Evolutionary conservation across 2,797 vertebrate species (phyloP).

Genomic region (Chiloscyllium punctatum): DNA sequence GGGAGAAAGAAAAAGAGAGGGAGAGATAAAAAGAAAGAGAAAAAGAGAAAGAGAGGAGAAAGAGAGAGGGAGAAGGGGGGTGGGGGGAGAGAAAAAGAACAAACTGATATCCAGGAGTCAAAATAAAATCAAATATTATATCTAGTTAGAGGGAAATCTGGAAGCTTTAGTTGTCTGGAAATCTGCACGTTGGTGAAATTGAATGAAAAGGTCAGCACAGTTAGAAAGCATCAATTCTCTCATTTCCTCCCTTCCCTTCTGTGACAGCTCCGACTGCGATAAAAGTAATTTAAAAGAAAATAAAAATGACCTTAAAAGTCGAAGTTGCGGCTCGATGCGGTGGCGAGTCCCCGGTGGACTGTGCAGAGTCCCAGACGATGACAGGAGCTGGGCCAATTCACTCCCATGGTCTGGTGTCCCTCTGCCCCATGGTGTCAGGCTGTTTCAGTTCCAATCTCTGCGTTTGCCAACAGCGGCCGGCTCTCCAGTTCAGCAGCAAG

Average conservation of each 20-base stretch:
- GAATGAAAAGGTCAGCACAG: no score
- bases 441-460: no score
- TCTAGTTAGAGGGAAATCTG: not conserved
- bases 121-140: not conserved
- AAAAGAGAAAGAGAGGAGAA: not conserved
- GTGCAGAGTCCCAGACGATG: not conserved
- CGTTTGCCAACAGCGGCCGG: not conserved
- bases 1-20: not conserved
- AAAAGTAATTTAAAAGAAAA: not conserved
- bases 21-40: conserved; percentile 44
- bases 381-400: no score
- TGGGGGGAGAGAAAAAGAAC: conserved; percentile 44
- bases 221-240: no score
- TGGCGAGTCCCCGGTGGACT: not conserved
- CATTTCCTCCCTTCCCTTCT: not conserved
- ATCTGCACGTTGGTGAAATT: not conserved
- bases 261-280: not conserved
- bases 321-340: not conserved
- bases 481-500: not conserved
- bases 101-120: no score
- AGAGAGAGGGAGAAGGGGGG: conserved; percentile 43
- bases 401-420: not conserved
- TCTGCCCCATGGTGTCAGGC: no score
- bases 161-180: not conserved
- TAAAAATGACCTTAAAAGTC: not conserved